A percentile compares a stretch with the other conserved stretches of the same genome.
Conservation (phyloP, 2,113 vertebrate genomes). For the Rhinopomastus cyanomelas region DNA sequence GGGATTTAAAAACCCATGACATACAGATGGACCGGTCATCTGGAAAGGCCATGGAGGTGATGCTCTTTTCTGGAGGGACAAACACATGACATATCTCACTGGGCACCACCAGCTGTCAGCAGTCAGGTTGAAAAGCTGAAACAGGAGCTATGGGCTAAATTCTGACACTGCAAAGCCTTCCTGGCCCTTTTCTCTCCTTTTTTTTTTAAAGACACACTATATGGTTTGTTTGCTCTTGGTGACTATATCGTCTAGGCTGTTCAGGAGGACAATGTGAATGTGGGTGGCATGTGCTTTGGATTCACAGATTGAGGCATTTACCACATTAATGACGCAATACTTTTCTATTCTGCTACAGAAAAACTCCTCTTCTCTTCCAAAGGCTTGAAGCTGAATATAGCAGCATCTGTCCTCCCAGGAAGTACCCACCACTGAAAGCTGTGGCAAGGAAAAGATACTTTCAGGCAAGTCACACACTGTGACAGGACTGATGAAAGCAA, state of each 20-base stretch:
- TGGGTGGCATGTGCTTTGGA: fast-evolving
- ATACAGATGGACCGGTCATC: neutral
- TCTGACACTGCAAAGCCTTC: neutral
- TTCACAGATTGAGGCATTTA: neutral
- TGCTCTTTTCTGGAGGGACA: neutral
- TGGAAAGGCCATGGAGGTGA: neutral
- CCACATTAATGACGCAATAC: fast-evolving
- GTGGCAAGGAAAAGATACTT: neutral
- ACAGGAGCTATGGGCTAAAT: neutral
- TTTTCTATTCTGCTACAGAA: neutral
- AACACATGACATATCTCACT: neutral
- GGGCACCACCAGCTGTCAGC: neutral
- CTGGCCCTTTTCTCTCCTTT: neutral
- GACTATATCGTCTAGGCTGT: neutral
- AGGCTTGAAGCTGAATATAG: neutral
- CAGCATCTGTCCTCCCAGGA: neutral
- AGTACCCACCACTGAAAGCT: neutral
- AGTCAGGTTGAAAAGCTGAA: neutral
- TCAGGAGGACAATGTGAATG: neutral
- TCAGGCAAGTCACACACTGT: neutral
- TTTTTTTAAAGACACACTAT: neutral
- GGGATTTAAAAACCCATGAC: neutral
- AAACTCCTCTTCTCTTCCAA: neutral
- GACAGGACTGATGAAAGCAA: neutral
- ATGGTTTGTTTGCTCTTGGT: neutral